Evolutionary conservation across 2,888 invertebrate genomes (phyloP).

Genomic region (Plusia festucae): DNA sequence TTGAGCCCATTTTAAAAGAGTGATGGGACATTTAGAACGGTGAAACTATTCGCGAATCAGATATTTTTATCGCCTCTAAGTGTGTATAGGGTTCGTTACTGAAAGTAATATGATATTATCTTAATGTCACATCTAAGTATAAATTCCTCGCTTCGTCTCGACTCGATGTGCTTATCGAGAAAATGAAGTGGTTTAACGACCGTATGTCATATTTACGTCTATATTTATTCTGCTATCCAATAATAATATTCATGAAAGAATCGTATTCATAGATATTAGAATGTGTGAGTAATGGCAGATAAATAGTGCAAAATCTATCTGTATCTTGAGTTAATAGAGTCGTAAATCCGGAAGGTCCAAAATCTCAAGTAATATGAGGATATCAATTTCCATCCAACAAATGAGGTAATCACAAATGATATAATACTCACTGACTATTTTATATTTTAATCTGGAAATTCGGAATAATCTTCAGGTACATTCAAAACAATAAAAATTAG

Average conservation of each 20-base stretch:
- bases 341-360: not conserved
- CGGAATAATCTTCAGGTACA: too few species aligned
- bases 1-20: constrained; percentile 84
- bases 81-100: constrained; percentile 16
- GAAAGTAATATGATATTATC: constrained; percentile 25
- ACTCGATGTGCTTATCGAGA: not conserved
- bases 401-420: too few species aligned
- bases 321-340: not conserved
- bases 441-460: too few species aligned
- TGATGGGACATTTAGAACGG: constrained; percentile 80
- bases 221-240: not conserved
- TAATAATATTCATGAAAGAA: constrained; percentile 6
- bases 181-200: not conserved
- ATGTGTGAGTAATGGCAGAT: not conserved
- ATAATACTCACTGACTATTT: too few species aligned
- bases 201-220: constrained; percentile 1
- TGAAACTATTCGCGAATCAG: constrained; percentile 73
- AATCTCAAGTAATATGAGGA: not conserved
- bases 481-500: too few species aligned
- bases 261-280: not conserved
- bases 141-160: not conserved
- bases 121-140: constrained; percentile 21
- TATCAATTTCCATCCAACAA: too few species aligned
- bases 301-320: not conserved
- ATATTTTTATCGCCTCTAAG: constrained; percentile 36